Percentiles rank a stretch among this genome's conserved stretches.
These are phyloP conservation scores for Coracopsis vasa DNA, from an alignment of 2,113 vertebrate genomes.

Conservation along the genomic window DNA sequence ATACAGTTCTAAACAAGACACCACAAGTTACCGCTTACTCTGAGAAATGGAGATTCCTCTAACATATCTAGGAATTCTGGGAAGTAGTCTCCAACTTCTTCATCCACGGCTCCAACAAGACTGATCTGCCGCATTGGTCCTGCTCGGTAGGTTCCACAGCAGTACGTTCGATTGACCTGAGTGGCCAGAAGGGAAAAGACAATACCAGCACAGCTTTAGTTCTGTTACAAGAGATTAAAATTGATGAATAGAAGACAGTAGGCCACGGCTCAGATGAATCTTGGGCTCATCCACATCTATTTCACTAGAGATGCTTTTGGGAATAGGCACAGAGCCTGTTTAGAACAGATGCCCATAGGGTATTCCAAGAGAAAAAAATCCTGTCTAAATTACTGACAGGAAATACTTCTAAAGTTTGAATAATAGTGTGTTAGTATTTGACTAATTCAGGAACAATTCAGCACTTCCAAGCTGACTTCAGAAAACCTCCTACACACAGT, in stretches of 20 bases:
- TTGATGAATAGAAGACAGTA: neutral
- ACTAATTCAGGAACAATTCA: neutral
- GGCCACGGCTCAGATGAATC: neutral
- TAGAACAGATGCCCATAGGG: neutral
- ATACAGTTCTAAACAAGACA: neutral
- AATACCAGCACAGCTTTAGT: neutral
- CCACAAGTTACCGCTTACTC: constrained; percentile 75
- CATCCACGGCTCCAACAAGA: constrained; percentile 94
- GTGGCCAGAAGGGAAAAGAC: neutral
- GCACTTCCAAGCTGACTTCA: neutral
- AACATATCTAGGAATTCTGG: constrained; percentile 98
- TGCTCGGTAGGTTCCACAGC: constrained; percentile 94
- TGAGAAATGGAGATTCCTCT: constrained; percentile 97
- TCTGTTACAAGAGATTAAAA: neutral
- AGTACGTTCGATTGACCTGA: constrained; percentile 94
- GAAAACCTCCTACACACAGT: neutral
- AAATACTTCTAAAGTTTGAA: neutral
- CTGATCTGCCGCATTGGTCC: constrained; percentile 99
- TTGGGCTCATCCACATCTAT: neutral
- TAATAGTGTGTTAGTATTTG: neutral
- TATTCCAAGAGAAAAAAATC: neutral
- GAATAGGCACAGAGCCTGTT: neutral
- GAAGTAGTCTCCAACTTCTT: constrained; percentile 97
- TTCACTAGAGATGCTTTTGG: neutral
- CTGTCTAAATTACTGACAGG: neutral